These are phyloP conservation scores for Grantiella picta DNA, from an alignment of 2,113 vertebrate species.

Conservation along the genomic window DNA sequence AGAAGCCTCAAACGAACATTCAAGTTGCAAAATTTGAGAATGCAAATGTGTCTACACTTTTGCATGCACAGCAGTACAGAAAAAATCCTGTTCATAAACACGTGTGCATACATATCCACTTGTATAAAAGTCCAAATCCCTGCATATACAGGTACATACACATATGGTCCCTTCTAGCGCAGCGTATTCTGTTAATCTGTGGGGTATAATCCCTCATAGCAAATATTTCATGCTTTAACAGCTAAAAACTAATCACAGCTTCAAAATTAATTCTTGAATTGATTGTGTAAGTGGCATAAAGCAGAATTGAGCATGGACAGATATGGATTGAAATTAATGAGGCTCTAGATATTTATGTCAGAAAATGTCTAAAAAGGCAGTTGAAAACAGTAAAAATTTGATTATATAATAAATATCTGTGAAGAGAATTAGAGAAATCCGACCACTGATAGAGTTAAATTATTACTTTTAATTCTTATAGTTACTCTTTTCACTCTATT, in stretches of 20 bases:
- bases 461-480: neutral
- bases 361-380: neutral
- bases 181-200: neutral
- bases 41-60: accelerated
- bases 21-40: neutral
- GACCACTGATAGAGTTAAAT: neutral
- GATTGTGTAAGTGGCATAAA: neutral
- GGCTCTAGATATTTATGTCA: neutral
- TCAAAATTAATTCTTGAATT: neutral
- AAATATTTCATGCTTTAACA: neutral
- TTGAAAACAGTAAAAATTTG: neutral
- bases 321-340: neutral
- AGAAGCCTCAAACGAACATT: neutral
- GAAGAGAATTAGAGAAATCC: neutral
- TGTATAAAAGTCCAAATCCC: neutral
- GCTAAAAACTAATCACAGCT: neutral
- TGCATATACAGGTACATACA: neutral
- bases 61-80: accelerated
- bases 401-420: neutral
- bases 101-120: accelerated
- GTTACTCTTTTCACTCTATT: neutral
- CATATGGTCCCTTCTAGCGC: neutral
- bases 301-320: neutral
- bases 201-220: neutral
- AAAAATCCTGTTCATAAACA: neutral